Evolutionary conservation across 2,113 vertebrate genomes (phyloP), one percentile per base, ranked within the genome.

Genomic region (Otus sunia): DNA sequence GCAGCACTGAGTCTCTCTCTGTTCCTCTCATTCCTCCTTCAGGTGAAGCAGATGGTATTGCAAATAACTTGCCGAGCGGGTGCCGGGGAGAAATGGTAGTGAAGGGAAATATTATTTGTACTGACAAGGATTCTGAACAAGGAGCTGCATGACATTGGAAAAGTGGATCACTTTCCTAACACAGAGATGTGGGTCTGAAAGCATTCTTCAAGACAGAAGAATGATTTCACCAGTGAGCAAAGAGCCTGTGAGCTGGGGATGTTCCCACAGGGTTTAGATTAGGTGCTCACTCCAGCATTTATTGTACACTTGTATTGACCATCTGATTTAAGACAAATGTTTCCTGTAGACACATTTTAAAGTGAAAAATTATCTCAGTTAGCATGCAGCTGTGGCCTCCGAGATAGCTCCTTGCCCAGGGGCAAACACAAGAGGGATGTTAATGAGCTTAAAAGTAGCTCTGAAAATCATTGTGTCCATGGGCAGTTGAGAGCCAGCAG

Each of bases 31-130:
- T 82, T 87, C 39, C 72, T 94, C 59, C 82, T 91, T 94, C 83
- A 94, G 83, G 94, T 97, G 86, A 96, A 94, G 86, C 72, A 95
- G 92, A 94, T 81, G 79, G 79, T 72, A 81, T 67, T 81, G 47
- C 76, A 72, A 94, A 72, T 72, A 94, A 84, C 47, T 92, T 9
- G 15, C 73, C 3, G 5, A 88, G 67, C 1, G 1, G 55, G 76
- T 86, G 66, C 7, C 5, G 19, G 50, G 52, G 60, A 88, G 90
- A 85, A 71, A 56, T 60, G 39, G 27, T 60, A 87, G 60, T 11
- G 30, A 92, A 87, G n/a, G 52, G 78, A 95, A 94, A 77, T 59
- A 76, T 36, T 95, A 90, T 75, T 84, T 0, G 2, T 68, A 73
- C 66, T 91, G 76, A 90, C 80, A 91, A 89, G 43, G 49, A 84